Evolutionary conservation across 2,888 invertebrate species (phyloP), one percentile per base, ranked within the genome.

Genomic region (Mylabris sibirica): DNA sequence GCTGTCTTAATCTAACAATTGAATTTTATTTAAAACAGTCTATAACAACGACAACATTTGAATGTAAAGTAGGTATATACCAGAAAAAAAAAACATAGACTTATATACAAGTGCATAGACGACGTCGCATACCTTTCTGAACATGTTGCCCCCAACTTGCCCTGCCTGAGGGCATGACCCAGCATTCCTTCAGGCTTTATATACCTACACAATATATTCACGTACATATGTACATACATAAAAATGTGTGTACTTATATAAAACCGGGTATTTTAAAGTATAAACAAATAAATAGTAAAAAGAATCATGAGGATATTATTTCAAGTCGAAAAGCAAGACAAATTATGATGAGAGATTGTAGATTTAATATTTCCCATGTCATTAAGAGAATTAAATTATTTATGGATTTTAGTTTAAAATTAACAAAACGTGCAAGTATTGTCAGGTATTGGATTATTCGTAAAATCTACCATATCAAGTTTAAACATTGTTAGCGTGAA

Each of bases 131-230:
- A 65, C 68, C 68, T 65, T 68, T 62, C 49, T 22, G 20, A 49
- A 49, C 49, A 64, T 62, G 65, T 63, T 69, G 69, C 66, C 68
- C 68, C 64, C 62, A 65, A 65, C 65, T 65, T 70, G 72, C 71
- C 72, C 74, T 63, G 71, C 71, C 66, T 41, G 72, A 49, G 71
- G 72, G 72, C 72, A 70, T 67, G 74, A 72, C 71, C 74, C 64
- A 41, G 63, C 74, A 72, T 72, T 72, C 74, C 74, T 74, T 49
- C 67, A 61, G 74, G 74, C 74, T 66, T 72, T 72, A 64, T 70
- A 70, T 74, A 68, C 68, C 69, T 68, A 59, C 64, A 65, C 63
- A 30, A 30, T 30, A 30, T 30, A 30, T 30, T 30, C 30, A 30
- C 30, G 30, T 63, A 38, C 34, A 5, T 34, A 34, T 34, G 3